Evolutionary conservation across 2,888 invertebrate species (phyloP), one percentile per base, ranked within the genome.

Genomic region (Eristalis intricaria): DNA sequence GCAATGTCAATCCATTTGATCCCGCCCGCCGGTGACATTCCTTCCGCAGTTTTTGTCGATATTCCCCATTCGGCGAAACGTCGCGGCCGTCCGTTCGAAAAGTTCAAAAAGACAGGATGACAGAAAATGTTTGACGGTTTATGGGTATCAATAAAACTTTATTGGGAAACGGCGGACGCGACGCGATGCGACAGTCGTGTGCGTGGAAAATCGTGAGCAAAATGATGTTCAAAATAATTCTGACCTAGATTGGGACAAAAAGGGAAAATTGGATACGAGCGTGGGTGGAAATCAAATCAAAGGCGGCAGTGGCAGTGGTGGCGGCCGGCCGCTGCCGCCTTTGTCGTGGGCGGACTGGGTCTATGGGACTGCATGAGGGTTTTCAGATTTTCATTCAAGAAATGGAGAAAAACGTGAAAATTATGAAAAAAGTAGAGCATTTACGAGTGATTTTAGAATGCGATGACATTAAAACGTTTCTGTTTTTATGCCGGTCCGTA

Each of bases 111-210:
- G 32, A 74, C 71, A 64, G 23, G 56, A 70, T 69, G 77, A 78
- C 69, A 64, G 29, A 38, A 4, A 13, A 65, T 43, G 43, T 38
- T 50, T 10, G 76, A 70, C 70, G 70, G 60, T 82, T 82, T 76
- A 70, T 70, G 65, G 65, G n/a, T 71, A 70, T 70, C 76, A 71
- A 82, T 82, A 82, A 82, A 81, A 82, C 19, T 70, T 64, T 63
- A 74, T 75, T 81, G 64, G 11, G 60, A 43, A 79, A 78, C 70
- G 50, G 19, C 19, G 19, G 50, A 19, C 32, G 32, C 26, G 26
- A 8, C 32, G 32, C 50, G 50, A 19, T 10, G 32, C 26, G 26
- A 8, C 32, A 10, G 32, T 7, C 32, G 50, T 19, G 43, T 58
- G 13, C 35, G 66, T 0, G n/a, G 63, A 23, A 58, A 56, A 65